These are phyloP conservation scores for Antrozous pallidus DNA, from an alignment of 2,797 vertebrate genomes.

Conservation along the genomic window DNA sequence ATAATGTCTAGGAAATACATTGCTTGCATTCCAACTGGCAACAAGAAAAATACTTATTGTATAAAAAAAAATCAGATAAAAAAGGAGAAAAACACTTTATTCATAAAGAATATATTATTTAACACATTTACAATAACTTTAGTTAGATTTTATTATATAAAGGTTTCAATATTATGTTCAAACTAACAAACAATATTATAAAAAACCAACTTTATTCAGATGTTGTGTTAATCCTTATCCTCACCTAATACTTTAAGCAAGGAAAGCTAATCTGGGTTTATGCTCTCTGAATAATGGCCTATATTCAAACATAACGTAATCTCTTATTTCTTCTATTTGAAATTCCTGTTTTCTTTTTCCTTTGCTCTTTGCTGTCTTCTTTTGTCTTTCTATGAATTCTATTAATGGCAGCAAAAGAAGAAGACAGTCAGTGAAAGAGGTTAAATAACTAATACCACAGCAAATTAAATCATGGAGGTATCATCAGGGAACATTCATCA, in stretches of 20 bases:
- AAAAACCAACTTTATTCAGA: constrained; percentile 51
- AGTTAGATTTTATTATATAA: not conserved
- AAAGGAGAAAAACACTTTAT: not conserved
- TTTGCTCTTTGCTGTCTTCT: not conserved
- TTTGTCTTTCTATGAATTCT: not conserved
- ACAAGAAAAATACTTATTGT: not conserved
- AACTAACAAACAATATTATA: not conserved
- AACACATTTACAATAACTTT: not conserved
- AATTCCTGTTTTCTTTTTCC: not conserved
- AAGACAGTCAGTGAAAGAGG: not conserved
- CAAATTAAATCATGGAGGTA: not conserved
- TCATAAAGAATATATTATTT: not conserved
- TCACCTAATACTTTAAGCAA: constrained; percentile 65
- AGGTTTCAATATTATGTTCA: not conserved
- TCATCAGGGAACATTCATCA: not conserved
- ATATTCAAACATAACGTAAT: constrained; percentile 50
- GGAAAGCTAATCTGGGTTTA: constrained; percentile 67
- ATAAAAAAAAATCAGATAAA: not conserved
- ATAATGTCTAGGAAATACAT: not conserved
- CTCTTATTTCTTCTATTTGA: constrained; percentile 4
- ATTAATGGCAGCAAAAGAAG: not conserved
- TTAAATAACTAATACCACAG: not conserved
- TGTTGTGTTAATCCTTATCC: constrained; percentile 64
- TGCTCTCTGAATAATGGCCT: constrained; percentile 46
- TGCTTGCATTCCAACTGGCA: not conserved